Evolutionary conservation across 2,113 vertebrate species (phyloP), one percentile per base, ranked within the genome.

Genomic region (Caranx ignobilis): DNA sequence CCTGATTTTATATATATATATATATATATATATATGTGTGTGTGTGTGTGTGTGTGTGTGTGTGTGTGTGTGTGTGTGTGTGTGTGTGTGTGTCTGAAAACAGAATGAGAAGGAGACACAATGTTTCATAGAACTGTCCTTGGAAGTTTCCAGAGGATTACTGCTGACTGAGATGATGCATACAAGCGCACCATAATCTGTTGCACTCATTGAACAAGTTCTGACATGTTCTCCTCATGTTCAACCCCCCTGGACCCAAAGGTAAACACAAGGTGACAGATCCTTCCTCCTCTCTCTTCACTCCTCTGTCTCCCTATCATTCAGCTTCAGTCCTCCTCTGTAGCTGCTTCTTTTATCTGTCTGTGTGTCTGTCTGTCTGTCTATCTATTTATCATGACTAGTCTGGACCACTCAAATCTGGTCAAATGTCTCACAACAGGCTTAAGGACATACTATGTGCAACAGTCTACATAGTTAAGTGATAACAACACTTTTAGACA

Each of bases 151-250:
- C 39, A 55, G 16, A 8, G n/a, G 11, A 67, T 68, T 56, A 6
- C 59, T 41, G 71, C 47, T 39, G 47, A 35, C 61, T 15, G 54
- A 71, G 37, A n/a, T 0, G 39, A 79, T 52, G 52, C 3, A 26
- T 31, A 21, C 5, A 7, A 62, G 35, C 21, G 1, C 57, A 8
- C 11, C 32, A 9, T 50, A 57, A 87, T 73, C 6, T 67, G 61
- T 9, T 34, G 47, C 63, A 65, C 62, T 81, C 52, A 72, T 15
- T 59, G 59, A 71, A 76, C 86, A 79, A 76, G 84, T 18, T 79
- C 39, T 1, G 71, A 69, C 82, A 77, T 0, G 47, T 77, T 5
- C 45, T 61, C 11, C 59, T 75, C 67, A 48, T 63, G 41, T 45
- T 39, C 62, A 50, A 12, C 34, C 31, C 72, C 79, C 71, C 18